Percentiles rank a stretch among this genome's conserved stretches.
Evolutionary conservation across 1,140 invertebrate species (phyloP).

Genomic region (Drosophila persimilis): DNA sequence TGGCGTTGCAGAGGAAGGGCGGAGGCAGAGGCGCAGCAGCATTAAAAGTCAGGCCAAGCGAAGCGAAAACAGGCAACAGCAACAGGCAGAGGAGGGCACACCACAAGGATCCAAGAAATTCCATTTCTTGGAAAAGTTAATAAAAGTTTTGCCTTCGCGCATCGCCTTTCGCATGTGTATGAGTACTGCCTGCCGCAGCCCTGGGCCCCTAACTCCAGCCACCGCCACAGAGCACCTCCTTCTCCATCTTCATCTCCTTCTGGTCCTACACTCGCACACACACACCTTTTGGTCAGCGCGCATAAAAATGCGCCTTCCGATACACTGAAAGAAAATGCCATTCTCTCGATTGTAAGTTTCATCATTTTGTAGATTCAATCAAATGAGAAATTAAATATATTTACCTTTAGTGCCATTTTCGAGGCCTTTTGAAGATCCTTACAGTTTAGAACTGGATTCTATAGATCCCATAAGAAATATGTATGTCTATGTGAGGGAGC

Average conservation of each 20-base stretch:
- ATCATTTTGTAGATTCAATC: too few relatives aligned
- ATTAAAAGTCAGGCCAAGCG: constrained; percentile 77
- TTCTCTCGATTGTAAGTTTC: too few relatives aligned
- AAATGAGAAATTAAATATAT: too few relatives aligned
- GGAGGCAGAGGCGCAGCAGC: constrained; percentile 14
- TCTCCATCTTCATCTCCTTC: not conserved
- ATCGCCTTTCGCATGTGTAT: constrained; percentile 65
- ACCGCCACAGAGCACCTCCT: not conserved
- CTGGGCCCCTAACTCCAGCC: constrained; percentile 8
- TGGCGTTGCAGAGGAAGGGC: constrained; percentile 2
- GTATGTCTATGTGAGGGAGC: too few relatives aligned
- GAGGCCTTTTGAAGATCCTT: too few relatives aligned
- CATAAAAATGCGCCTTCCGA: constrained; percentile 70
- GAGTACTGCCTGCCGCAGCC: constrained; percentile 11
- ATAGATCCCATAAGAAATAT: too few relatives aligned
- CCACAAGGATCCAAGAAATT: constrained; percentile 75
- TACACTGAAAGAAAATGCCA: too few relatives aligned
- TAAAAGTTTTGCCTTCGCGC: constrained; percentile 75
- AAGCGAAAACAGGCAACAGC: constrained; percentile 73
- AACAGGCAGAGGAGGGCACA: constrained; percentile 21
- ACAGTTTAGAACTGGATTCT: too few relatives aligned
- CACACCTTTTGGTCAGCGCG: constrained; percentile 47
- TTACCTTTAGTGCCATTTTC: too few relatives aligned
- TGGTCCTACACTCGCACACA: constrained; percentile 6
- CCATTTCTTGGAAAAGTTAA: constrained; percentile 79